Evolutionary conservation across 2,797 vertebrate genomes (phyloP).

Genomic region (Valencia hispanica): DNA sequence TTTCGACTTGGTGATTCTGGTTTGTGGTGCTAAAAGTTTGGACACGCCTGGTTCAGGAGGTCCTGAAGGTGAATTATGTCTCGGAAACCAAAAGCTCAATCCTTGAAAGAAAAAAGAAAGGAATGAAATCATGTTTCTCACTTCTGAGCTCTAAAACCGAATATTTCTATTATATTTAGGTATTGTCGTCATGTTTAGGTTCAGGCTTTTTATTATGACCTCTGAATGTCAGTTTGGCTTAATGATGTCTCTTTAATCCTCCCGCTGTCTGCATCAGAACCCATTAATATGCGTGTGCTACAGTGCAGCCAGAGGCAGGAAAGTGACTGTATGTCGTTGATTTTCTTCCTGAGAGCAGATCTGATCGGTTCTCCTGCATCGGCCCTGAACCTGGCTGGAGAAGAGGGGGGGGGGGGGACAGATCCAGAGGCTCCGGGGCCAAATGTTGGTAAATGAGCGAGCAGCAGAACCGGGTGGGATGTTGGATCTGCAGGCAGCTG

Average conservation of each 20-base stretch:
- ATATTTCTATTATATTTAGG: no score
- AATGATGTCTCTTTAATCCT: background rate
- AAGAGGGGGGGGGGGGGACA: conserved; percentile 55
- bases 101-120: no score
- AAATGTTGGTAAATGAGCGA: conserved; percentile 56
- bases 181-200: no score
- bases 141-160: background rate
- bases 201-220: background rate
- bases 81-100: no score
- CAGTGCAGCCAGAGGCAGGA: conserved; percentile 40
- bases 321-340: conserved; percentile 10
- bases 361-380: conserved; percentile 44
- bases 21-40: background rate
- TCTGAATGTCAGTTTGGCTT: background rate
- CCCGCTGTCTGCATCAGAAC: background rate
- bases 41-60: no score
- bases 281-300: conserved; percentile 38
- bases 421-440: conserved; percentile 43
- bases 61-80: no score
- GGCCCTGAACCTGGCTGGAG: conserved; percentile 52
- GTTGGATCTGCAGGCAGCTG: conserved; percentile 43
- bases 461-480: conserved; percentile 59
- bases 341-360: conserved; percentile 36
- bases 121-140: background rate
- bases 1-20: no score